Base-by-base conservation (phyloP, 2,797 vertebrate genomes). In the Dermochelys coriacea region DNA sequence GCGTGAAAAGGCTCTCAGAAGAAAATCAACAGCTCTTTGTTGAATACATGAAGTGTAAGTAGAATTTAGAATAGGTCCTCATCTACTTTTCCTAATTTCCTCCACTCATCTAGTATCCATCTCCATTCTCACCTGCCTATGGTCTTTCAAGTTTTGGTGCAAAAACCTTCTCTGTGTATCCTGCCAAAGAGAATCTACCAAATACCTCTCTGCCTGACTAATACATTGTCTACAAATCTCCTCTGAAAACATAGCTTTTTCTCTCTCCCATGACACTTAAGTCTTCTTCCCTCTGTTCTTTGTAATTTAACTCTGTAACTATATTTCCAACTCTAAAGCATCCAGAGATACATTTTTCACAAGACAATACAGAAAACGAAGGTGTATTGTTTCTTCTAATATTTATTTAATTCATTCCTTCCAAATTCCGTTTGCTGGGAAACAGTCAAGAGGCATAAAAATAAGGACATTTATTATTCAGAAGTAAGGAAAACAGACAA, bases 341-440 rank as follows among this genome's bases (percentile, higher is more conserved):
- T 71, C 14, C 21, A n/a, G 64, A 71, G 34, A 71, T 37, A 37
- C 18, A 68, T 68, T 68, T 68, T 68, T n/a, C 19, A 18, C 15
- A 29, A n/a, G 34, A 68, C 9, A 68, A 68, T 23, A 37, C 19
- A 16, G 64, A 71, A 71, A 71, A n/a, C 5, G 4, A 37, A 19
- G 64, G 68, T 37, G 61, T 86, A 90, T 95, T 83, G 8, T 90
- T 94, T 94, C 49, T 85, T 79, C 49, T 77, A 79, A 7, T 61
- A 47, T 88, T 85, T 93, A 77, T 82, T 93, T 47, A 89, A 1
- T 37, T 34, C 61, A 83, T 91, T 34, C 61, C 81, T 90, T 89
- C 31, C 88, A 51, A 61, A 71, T 90, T 95, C 54, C 2, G 1
- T 92, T 92, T 94, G 50, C 29, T 2, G n/a, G 87, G 80, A 27